Evolutionary conservation across 2,113 vertebrate genomes (phyloP).

Genomic region (Datnioides undecimradiatus): DNA sequence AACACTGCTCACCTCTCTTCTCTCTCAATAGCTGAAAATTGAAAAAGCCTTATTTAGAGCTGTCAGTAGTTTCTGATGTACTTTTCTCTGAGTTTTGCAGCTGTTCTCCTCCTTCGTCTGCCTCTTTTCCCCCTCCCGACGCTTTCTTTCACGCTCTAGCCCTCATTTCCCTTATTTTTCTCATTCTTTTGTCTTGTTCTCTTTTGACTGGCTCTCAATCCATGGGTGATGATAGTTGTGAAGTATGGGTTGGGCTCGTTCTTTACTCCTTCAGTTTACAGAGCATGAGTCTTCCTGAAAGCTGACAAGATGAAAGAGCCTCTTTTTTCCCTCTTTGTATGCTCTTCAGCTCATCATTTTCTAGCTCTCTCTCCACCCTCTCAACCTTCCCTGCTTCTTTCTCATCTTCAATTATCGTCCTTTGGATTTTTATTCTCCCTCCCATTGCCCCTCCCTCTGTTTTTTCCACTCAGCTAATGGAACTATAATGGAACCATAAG

Average conservation of each 20-base stretch:
- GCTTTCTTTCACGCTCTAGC: not conserved
- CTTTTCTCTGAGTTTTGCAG: conserved; percentile 11
- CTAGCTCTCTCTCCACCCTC: conserved; percentile 53
- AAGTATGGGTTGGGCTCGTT: conserved; percentile 25
- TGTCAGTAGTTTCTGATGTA: conserved; percentile 21
- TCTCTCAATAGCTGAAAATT: conserved; percentile 41
- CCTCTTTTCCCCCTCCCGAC: not conserved
- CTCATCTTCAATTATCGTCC: conserved; percentile 59
- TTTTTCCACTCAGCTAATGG: conserved; percentile 56
- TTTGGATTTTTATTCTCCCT: conserved; percentile 46
- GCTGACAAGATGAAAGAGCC: conserved; percentile 67
- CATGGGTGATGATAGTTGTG: conserved; percentile 30
- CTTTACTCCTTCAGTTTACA: conserved; percentile 44
- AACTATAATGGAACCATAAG: conserved; percentile 58
- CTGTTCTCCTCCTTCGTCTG: conserved; percentile 18
- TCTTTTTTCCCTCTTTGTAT: conserved; percentile 15
- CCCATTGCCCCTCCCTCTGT: conserved; percentile 1
- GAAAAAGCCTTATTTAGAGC: conserved; percentile 56
- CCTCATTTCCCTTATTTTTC: conserved; percentile 13
- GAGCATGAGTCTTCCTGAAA: conserved; percentile 44
- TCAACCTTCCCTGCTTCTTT: conserved; percentile 47
- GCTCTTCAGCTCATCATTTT: conserved; percentile 61
- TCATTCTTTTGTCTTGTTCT: not conserved
- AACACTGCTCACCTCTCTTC: conserved; percentile 21
- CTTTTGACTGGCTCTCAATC: conserved; percentile 9